phyloP scores from a whole-genome alignment of 1,140 invertebrate genomes.

The Hypothenemus hampei region DNA sequence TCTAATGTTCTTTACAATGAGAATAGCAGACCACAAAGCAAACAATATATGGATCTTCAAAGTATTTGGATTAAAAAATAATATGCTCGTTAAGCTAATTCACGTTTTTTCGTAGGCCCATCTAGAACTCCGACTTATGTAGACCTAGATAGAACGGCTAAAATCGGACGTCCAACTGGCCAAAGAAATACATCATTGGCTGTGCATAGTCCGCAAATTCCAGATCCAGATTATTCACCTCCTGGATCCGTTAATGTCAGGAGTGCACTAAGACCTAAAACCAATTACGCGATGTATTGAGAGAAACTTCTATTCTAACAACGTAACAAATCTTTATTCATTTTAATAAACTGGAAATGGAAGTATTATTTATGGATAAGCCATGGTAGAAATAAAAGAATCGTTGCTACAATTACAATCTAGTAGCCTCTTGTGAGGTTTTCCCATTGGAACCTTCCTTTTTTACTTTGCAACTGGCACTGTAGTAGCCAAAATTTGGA shows the following conservation, averaged over 20 bases:
- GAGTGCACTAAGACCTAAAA: slow-evolving; percentile 20
- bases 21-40: no score
- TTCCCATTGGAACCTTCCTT: slow-evolving; percentile 48
- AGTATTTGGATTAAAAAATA: no score
- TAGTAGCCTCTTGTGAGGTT: slow-evolving; percentile 54
- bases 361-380: no score
- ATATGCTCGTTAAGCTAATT: no score
- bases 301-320: not conserved
- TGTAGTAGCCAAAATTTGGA: slow-evolving; percentile 49
- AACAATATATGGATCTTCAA: no score
- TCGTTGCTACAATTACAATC: slow-evolving; percentile 52
- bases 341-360: no score
- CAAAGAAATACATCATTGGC: slow-evolving; percentile 18
- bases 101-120: not conserved
- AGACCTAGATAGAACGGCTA: no score
- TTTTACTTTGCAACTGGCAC: slow-evolving; percentile 41
- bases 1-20: no score
- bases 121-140: not conserved
- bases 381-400: no score
- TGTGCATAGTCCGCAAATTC: slow-evolving; percentile 19
- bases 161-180: slow-evolving; percentile 18
- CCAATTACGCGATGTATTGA: slow-evolving; percentile 14
- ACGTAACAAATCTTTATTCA: no score
- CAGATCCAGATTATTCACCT: slow-evolving; percentile 28
- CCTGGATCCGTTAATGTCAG: slow-evolving; percentile 16